phyloP scores from a whole-genome alignment of 2,797 vertebrate genomes.

The Anabas testudineus region DNA sequence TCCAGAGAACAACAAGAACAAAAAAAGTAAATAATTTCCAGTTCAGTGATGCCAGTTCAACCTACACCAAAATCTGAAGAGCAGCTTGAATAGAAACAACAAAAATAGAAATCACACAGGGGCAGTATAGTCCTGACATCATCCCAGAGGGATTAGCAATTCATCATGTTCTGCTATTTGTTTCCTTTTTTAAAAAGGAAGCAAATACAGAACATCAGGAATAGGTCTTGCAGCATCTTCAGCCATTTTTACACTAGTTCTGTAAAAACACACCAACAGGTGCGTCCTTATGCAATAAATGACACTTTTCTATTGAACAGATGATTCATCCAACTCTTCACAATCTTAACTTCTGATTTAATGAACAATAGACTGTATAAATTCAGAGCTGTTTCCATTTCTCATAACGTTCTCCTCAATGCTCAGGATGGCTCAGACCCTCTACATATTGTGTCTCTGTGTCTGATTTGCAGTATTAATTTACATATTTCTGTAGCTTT shows the following conservation, averaged over 20 bases:
- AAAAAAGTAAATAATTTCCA: too few species aligned
- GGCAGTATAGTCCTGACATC: neutral
- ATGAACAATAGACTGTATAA: neutral
- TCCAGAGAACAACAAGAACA: neutral
- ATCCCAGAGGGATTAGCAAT: slow-evolving; percentile 35
- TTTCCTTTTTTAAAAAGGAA: slow-evolving; percentile 30
- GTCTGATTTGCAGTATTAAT: slow-evolving; percentile 21
- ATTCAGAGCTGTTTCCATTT: neutral
- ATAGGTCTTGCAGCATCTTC: neutral
- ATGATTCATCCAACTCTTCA: neutral
- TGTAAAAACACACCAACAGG: neutral
- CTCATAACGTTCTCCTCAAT: slow-evolving; percentile 11
- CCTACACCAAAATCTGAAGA: slow-evolving; percentile 3
- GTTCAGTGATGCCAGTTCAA: neutral
- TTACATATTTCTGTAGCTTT: slow-evolving; percentile 15
- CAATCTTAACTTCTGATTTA: neutral
- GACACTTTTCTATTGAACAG: slow-evolving; percentile 7
- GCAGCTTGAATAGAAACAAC: neutral
- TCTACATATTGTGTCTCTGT: neutral
- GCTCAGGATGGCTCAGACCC: slow-evolving; percentile 4
- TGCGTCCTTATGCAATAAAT: neutral
- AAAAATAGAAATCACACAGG: neutral
- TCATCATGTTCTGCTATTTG: slow-evolving; percentile 27
- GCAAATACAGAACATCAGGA: too few species aligned
- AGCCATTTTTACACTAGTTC: neutral